These are phyloP conservation scores for Hirtodrosophila histrioides DNA, from an alignment of 2,888 invertebrate species.

Conservation along the genomic window DNA sequence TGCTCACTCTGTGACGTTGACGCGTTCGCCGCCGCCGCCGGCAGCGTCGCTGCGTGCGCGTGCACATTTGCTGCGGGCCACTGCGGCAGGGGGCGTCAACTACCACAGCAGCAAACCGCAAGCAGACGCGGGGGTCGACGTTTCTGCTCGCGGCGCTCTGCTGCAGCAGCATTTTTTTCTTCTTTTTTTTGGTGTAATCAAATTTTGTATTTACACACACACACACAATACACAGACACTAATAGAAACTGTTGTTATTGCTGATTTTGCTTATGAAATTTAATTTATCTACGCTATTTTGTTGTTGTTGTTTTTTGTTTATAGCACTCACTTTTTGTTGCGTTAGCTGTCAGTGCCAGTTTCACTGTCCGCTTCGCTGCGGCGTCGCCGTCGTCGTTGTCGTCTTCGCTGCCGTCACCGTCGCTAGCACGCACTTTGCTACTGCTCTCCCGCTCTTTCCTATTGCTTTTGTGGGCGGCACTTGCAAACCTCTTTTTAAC, in stretches of 20 bases:
- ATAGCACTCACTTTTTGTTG: conserved; percentile 67
- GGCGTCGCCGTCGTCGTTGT: conserved; percentile 20
- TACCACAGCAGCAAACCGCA: conserved; percentile 29
- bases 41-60: conserved; percentile 24
- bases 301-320: conserved; percentile 32
- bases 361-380: conserved; percentile 26
- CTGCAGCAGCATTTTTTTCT: conserved; percentile 7
- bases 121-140: conserved; percentile 56
- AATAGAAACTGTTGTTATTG: conserved; percentile 36
- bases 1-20: conserved; percentile 30
- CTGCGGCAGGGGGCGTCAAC: conserved; percentile 58
- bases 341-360: conserved; percentile 37
- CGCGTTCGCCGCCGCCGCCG: conserved; percentile 17
- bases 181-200: conserved; percentile 30
- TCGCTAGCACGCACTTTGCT: conserved; percentile 29
- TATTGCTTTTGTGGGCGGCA: conserved; percentile 57
- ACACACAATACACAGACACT: conserved; percentile 18
- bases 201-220: conserved; percentile 20
- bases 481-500: conserved; percentile 53
- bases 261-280: conserved; percentile 47
- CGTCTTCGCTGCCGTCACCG: conserved; percentile 12
- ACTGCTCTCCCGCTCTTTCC: conserved; percentile 7
- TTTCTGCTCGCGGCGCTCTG: conserved; percentile 27
- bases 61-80: conserved; percentile 49
- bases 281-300: conserved; percentile 37